Evolutionary conservation across 2,113 vertebrate genomes (phyloP), one percentile per base, ranked within the genome.

Genomic region (Prietella phreatophila): DNA sequence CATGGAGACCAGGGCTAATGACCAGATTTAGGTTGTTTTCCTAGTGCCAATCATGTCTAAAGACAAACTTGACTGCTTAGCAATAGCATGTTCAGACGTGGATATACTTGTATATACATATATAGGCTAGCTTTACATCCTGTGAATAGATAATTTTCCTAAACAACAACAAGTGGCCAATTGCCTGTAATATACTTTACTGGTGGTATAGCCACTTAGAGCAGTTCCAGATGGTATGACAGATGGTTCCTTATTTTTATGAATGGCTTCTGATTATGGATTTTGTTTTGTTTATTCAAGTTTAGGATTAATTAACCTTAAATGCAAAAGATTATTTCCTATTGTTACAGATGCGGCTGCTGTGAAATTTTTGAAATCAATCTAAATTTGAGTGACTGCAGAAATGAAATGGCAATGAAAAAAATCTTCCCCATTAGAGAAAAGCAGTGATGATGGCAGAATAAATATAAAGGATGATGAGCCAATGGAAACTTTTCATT

Each of bases 261-360:
- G 78, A 85, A 2, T 14, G 83, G 50, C 36, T 79, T 89, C 25
- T 67, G 56, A 5, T 17, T 53, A 56, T 10, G 65, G 76, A 83
- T 79, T 47, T 80, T 83, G 0, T 76, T 89, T 85, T 80, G 82
- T 73, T 87, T 65, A 84, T 85, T 85, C 58, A 55, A 78, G 67
- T 86, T 85, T 89, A 87, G 61, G 84, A 75, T 63, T 80, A 83
- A 91, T 91, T 73, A 85, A 85, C 83, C 82, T 87, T 50, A 30
- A 87, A 85, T 84, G 36, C 39, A 13, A 67, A 85, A 69, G 15
- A 88, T 87, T 61, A 7, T 82, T 39, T 86, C 9, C 71, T 79
- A 17, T 86, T 78, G 81, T 85, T 55, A 71, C 58, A 30, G 22
- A 87, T 50, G 20, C 84, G 87, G 78, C 47, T 86, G 69, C 56